Conservation (phyloP, 1,140 invertebrate species). For the Varroa destructor region DNA sequence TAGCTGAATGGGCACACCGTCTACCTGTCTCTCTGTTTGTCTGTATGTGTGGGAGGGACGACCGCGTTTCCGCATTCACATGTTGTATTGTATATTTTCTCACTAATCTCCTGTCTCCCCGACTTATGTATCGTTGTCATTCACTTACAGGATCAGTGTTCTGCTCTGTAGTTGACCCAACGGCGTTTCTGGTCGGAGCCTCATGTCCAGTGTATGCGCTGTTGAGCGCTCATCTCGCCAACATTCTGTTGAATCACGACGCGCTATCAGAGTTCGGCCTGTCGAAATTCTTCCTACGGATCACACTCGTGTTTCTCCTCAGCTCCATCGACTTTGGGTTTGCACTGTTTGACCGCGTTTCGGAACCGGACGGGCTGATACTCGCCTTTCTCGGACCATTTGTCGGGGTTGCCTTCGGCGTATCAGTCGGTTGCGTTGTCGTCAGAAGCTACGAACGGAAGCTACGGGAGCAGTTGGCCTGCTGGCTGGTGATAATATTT, state of each 20-base stretch:
- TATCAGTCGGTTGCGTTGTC: conserved; percentile 76
- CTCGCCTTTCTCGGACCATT: conserved; percentile 89
- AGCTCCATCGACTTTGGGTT: conserved; percentile 82
- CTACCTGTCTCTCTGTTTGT: no score
- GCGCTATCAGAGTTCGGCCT: conserved; percentile 83
- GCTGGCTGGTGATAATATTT: conserved; percentile 85
- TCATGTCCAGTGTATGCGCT: conserved; percentile 81
- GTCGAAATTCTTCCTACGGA: conserved; percentile 41
- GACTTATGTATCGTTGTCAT: neutral
- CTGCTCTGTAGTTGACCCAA: conserved; percentile 83
- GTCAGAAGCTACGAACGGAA: conserved; percentile 92
- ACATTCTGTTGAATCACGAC: conserved; percentile 86
- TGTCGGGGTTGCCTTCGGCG: conserved; percentile 71
- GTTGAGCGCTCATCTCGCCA: conserved; percentile 81
- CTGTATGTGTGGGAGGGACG: no score
- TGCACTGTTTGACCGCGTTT: conserved; percentile 69
- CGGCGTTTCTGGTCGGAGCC: conserved; percentile 80
- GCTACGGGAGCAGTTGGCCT: conserved; percentile 77
- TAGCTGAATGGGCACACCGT: no score
- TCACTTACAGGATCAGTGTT: conserved; percentile 55
- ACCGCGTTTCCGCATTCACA: no score
- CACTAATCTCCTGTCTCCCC: no score
- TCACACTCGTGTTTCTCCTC: conserved; percentile 22
- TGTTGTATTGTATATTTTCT: no score
- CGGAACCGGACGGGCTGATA: conserved; percentile 49